Evolutionary conservation across 2,888 invertebrate genomes (phyloP), one percentile per base, ranked within the genome.

Genomic region (Morpho achilles): DNA sequence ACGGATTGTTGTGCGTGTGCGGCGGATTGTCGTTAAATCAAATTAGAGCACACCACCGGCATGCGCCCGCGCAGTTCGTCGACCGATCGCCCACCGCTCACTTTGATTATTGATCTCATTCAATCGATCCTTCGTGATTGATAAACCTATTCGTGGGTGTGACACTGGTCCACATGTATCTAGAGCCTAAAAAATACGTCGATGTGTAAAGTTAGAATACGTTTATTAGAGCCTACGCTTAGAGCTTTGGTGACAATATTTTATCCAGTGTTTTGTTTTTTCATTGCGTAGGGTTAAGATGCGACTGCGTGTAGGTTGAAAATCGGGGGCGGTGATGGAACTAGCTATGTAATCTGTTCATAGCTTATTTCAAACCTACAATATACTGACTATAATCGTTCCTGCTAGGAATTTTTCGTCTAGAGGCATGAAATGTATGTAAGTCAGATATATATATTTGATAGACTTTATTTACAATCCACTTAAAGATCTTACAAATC

Each of bases 31-130:
- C 83, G 80, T 86, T 82, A 85, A 86, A 87, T 85, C 82, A 80
- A 88, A 88, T 87, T 88, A 87, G 88, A 87, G 80, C 83, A 73
- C 79, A 80, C 82, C 85, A 79, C 76, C 72, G 75, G 76, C 79
- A 75, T 64, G 84, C 87, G 87, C 88, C 87, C 86, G 88, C 89
- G 88, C 89, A 89, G 89, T 87, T 89, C 89, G 87, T 76, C 87
- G 89, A 90, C 89, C 88, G 87, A 72, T 82, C 89, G 88, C 89
- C 89, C 88, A 89, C 88, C 65, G 75, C 76, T 60, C 57, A 57
- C 79, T 76, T 80, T 77, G 76, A 81, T 82, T 82, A 86, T 84
- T 86, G 85, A 85, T 85, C 82, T 77, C 77, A 80, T 85, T 84
- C 80, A 78, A 82, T 79, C 82, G 84, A 87, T 89, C 86, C 87